Evolutionary conservation across 35 echinoderm and acorn worm genomes (phyloP).

Genomic region (Strongylocentrotus purpuratus): DNA sequence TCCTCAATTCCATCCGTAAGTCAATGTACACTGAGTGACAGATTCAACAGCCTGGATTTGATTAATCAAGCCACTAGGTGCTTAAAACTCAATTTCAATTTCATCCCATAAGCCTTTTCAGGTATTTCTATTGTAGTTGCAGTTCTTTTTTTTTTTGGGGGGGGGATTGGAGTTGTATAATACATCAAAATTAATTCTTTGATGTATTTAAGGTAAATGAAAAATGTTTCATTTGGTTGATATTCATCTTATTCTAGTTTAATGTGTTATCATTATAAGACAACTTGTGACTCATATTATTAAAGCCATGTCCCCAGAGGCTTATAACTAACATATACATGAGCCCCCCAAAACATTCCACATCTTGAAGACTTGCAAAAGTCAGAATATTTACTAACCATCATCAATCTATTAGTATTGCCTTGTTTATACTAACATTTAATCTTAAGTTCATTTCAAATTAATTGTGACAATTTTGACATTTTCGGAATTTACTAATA

Average conservation of each 20-base stretch:
- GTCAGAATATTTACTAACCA: neutral
- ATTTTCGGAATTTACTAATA: neutral
- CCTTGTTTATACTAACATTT: neutral
- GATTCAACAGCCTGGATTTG: slow-evolving; percentile 38
- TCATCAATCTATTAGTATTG: neutral
- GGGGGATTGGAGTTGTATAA: neutral
- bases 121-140: neutral
- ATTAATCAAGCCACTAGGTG: slow-evolving; percentile 34
- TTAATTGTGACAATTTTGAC: neutral
- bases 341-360: neutral
- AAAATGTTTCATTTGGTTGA: too few relatives aligned
- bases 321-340: neutral
- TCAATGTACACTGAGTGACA: slow-evolving; percentile 43
- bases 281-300: neutral
- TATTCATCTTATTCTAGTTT: too few relatives aligned
- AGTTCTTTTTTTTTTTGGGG: neutral
- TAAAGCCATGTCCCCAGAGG: neutral
- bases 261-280: neutral
- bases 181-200: neutral
- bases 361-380: neutral
- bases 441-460: neutral
- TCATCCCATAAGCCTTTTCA: neutral
- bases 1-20: slow-evolving; percentile 20
- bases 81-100: slow-evolving; percentile 16
- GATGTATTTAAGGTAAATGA: too few relatives aligned